Base-by-base conservation (phyloP, 2,797 vertebrate genomes). In the Amblyraja radiata region DNA sequence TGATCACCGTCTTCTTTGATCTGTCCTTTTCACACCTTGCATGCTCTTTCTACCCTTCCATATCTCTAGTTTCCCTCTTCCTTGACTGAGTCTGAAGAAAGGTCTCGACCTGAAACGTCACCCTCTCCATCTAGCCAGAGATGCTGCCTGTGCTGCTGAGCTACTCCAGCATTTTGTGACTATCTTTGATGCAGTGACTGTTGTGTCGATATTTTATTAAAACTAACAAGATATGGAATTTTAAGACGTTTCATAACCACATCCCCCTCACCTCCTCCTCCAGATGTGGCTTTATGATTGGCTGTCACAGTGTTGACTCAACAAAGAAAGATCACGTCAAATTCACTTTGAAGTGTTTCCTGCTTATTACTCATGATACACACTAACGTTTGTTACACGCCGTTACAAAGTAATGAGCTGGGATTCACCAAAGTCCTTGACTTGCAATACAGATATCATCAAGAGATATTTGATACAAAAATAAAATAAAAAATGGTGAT, bases 331-430 rank as follows among this genome's bases (percentile, higher is more conserved):
- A 65, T 6, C n/a, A n/a, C 84, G 32, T 68, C n/a, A 32, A 88
- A 36, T 88, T 88, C 61, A 68, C 63, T 88, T 88, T 88, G 61
- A 88, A 68, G 84, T 88, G 84, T 88, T 88, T 88, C 61, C 61
- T 65, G 84, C 36, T 88, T 88, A 65, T 88, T 36, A 88, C 61
- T 88, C 14, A 21, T 10, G 0, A 28, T 65, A 68, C 21, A n/a
- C 36, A 32, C 16, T 68, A 88, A 88, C 84, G 36, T 65, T 36
- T 88, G n/a, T 88, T 88, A 68, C 84, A 88, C 32, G 84, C 58
- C 63, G 36, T 65, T 88, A 32, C 63, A 63, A 88, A 65, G 61
- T 32, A 32, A 65, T 88, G 28, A 65, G 13, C 83, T 63, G 83
- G 84, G 84, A 68, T 88, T 88, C 61, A 8, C 84, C 61, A 88